These are phyloP conservation scores for Cyclargus thomasi DNA, from an alignment of 1,140 invertebrate genomes.

Conservation along the genomic window DNA sequence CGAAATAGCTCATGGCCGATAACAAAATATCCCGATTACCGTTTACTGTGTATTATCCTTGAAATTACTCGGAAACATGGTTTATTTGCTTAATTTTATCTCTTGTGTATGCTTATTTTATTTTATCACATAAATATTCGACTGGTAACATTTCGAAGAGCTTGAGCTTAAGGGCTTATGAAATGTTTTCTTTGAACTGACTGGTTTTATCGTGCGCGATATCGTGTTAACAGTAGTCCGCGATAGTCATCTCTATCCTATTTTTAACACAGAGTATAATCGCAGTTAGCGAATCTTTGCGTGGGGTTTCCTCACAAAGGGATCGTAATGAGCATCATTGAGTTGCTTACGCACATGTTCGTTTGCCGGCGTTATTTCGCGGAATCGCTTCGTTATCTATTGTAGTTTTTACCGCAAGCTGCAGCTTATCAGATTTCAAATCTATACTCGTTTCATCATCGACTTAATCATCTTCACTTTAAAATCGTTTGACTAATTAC, in stretches of 20 bases:
- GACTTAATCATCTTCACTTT: not conserved
- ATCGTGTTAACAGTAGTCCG: no score
- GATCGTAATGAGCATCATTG: constrained; percentile 29
- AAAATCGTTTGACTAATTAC: constrained; percentile 10
- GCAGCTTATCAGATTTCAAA: constrained; percentile 15
- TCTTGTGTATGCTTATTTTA: not conserved
- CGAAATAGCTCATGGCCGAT: not conserved
- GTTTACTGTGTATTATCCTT: not conserved
- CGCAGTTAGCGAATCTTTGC: constrained; percentile 14
- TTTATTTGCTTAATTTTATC: not conserved
- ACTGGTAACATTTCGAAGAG: no score
- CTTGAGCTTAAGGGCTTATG: no score
- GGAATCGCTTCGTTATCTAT: constrained; percentile 31
- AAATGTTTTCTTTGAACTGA: no score
- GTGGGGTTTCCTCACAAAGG: constrained; percentile 23
- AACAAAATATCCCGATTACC: constrained; percentile 3
- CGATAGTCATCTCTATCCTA: not conserved
- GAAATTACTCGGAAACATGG: not conserved
- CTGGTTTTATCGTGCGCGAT: no score
- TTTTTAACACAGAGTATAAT: not conserved
- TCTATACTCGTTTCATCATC: constrained; percentile 10
- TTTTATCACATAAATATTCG: not conserved
- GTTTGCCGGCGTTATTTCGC: constrained; percentile 36
- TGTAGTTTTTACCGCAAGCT: constrained; percentile 31
- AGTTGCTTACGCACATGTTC: constrained; percentile 34